Percentiles rank a stretch among this genome's conserved stretches.
These are phyloP conservation scores for Nasonovia ribisnigri DNA, from an alignment of 2,888 invertebrate genomes.

Conservation along the genomic window DNA sequence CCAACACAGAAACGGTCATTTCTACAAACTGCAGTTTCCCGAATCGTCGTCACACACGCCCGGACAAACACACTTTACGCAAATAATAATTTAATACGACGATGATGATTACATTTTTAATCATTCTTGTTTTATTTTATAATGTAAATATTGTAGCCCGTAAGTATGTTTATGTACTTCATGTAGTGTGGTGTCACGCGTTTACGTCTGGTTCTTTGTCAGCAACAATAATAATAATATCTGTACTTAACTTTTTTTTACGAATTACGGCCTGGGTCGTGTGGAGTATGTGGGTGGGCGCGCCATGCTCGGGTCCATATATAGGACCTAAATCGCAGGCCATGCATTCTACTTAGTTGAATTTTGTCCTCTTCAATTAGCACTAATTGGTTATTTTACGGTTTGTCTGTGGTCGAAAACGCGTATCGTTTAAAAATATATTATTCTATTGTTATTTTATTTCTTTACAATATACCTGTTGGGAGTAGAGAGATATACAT, in stretches of 20 bases:
- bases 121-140: neutral
- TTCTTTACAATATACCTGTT: no score
- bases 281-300: neutral
- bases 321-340: neutral
- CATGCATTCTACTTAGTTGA: neutral
- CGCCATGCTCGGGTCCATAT: neutral
- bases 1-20: neutral
- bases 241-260: neutral
- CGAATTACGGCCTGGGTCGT: neutral
- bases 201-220: neutral
- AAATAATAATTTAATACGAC: neutral
- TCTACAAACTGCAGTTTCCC: neutral
- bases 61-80: neutral
- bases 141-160: no score
- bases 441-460: neutral
- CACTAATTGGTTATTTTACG: neutral
- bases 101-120: neutral
- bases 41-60: neutral
- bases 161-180: no score
- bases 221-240: neutral
- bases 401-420: neutral
- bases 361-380: neutral
- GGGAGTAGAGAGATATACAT: no score
- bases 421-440: neutral
- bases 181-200: neutral